Evolutionary conservation across 2,113 vertebrate genomes (phyloP), one percentile per base, ranked within the genome.

Genomic region (human (Homo sapiens)): DNA sequence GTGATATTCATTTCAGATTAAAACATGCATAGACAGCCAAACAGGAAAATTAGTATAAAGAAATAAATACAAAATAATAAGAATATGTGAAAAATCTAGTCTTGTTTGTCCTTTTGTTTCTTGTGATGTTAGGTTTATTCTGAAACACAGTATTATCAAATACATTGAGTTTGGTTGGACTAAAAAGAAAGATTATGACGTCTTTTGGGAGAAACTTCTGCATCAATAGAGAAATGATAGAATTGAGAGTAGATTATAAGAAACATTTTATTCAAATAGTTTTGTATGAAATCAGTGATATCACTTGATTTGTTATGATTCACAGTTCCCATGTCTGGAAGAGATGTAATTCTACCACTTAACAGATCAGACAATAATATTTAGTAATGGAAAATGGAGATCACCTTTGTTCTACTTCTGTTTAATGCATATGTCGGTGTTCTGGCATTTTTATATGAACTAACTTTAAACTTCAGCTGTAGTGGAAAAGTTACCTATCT

Each of bases 1-100:
- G 17, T 87, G 59, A 90, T 64, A 91, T 57, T 95, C 64, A 96
- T 89, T 95, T 97, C 3, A 75, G 5, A 70, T 96, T 43, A 55
- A 95, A 95, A 85, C 38, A 91, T 35, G 8, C 8, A 82, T 5
- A 38, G 45, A 59, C 6, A 85, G 5, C 3, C 78, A 91, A 94
- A 61, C 6, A 89, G 10, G 59, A 89, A 95, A 89, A 92, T 7
- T 6, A 52, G 9, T 13, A 73, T 22, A 72, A 93, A 79, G 11
- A 92, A 88, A 85, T 52, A 64, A 93, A 59, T 91, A 79, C 16
- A 66, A 96, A 96, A 84, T 70, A 61, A 20, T 72, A 93, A 73
- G 27, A 70, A 72, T 40, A 40, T 52, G 30, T 82, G 32, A 90
- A 96, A 88, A 40, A 6, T 75, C 17, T 84, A 4, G 23, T 35